phyloP scores from a whole-genome alignment of 2,888 invertebrate species.

The Tortricodes alternella region DNA sequence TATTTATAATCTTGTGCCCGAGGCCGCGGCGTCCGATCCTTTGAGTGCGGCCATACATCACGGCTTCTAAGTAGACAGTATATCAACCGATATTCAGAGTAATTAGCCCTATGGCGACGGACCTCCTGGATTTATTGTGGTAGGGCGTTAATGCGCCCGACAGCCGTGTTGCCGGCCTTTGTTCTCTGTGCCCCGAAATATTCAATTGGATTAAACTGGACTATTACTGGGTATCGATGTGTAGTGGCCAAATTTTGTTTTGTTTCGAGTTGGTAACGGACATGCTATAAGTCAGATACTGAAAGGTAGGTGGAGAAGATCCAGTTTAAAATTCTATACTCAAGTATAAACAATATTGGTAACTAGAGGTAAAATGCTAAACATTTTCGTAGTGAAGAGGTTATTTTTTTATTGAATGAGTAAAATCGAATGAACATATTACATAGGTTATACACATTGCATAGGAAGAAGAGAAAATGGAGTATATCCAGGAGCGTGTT shows the following conservation, averaged over 20 bases:
- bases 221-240: constrained; percentile 21
- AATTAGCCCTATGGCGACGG: constrained; percentile 81
- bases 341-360: no score
- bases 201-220: constrained; percentile 68
- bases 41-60: constrained; percentile 78
- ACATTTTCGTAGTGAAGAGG: no score
- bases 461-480: no score
- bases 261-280: neutral
- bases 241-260: neutral
- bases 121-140: constrained; percentile 78
- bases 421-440: no score
- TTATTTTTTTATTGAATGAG: no score
- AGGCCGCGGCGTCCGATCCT: constrained; percentile 72
- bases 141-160: constrained; percentile 78
- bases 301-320: no score
- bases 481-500: neutral
- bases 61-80: constrained; percentile 80
- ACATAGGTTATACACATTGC: no score
- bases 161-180: constrained; percentile 78
- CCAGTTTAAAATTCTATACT: neutral
- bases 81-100: constrained; percentile 79
- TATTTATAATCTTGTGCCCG: constrained; percentile 72
- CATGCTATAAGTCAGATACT: neutral
- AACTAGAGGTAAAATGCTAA: no score
- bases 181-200: constrained; percentile 67